Evolutionary conservation across 2,888 invertebrate genomes (phyloP).

Genomic region (Hypselothyrea guttata): DNA sequence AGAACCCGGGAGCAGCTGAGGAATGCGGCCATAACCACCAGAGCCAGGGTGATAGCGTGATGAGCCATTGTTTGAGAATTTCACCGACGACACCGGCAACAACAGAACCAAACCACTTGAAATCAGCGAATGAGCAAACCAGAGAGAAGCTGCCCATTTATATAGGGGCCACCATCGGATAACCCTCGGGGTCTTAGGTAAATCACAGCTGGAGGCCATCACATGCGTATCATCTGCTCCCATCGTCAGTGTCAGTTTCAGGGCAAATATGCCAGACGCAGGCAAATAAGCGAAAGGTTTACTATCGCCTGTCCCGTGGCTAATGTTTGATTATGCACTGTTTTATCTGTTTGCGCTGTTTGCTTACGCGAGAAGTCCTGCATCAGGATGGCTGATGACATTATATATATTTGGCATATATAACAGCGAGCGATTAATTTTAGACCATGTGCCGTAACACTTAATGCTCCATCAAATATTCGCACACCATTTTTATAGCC

Average conservation of each 20-base stretch:
- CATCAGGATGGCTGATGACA: conserved; percentile 4
- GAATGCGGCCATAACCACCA: conserved; percentile 40
- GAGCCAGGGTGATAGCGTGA: conserved; percentile 30
- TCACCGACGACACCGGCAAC: conserved; percentile 1
- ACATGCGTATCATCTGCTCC: conserved; percentile 27
- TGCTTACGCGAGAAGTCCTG: conserved; percentile 13
- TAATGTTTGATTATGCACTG: conserved; percentile 75
- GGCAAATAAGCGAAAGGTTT: conserved; percentile 60
- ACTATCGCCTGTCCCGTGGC: conserved; percentile 6
- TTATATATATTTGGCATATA: conserved; percentile 1
- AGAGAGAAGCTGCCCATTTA: conserved; percentile 34
- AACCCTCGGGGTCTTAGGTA: conserved; percentile 44
- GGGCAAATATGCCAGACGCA: conserved; percentile 71
- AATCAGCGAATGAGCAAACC: conserved; percentile 40
- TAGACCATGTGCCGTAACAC: conserved; percentile 50
- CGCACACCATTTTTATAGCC: conserved; percentile 32
- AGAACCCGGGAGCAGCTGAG: conserved; percentile 41
- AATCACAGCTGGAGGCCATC: conserved; percentile 60
- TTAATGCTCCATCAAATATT: conserved; percentile 29
- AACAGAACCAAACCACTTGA: conserved; percentile 28
- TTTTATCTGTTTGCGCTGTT: conserved; percentile 56
- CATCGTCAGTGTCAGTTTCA: conserved; percentile 66
- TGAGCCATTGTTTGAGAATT: conserved; percentile 37
- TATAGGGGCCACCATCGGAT: conserved; percentile 54
- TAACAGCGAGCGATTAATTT: conserved; percentile 48